Percentiles rank a stretch among this genome's conserved stretches.
Conservation (phyloP, 2,113 vertebrate genomes). For the Arvicanthis niloticus region DNA sequence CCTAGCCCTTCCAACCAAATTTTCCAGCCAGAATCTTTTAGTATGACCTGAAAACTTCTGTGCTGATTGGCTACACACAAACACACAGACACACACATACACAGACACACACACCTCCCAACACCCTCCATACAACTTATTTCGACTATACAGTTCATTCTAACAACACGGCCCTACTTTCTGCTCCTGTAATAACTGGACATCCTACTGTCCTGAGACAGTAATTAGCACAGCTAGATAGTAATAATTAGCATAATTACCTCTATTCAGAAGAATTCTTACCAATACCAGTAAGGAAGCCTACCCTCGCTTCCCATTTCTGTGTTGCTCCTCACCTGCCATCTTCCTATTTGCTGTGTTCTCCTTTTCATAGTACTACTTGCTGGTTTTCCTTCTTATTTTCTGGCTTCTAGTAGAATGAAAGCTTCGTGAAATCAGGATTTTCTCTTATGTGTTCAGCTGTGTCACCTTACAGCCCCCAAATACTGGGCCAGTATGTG, state of each 20-base stretch:
- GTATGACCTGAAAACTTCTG: constrained; percentile 29
- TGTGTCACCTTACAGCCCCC: not conserved
- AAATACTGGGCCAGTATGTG: not conserved
- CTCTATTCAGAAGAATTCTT: constrained; percentile 46
- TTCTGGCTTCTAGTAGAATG: not conserved
- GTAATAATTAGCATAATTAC: not conserved
- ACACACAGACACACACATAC: not conserved
- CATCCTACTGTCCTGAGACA: not conserved
- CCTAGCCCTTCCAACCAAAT: not conserved
- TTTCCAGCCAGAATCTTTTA: constrained; percentile 32
- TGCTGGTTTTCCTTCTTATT: not conserved
- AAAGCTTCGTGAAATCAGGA: not conserved
- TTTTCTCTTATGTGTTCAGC: not conserved
- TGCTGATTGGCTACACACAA: not conserved
- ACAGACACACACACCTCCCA: not conserved
- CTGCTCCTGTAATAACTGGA: not conserved
- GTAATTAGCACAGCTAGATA: not conserved
- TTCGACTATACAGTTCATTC: constrained; percentile 35
- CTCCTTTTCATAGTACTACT: constrained; percentile 2
- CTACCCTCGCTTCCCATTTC: not conserved
- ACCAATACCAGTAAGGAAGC: not conserved
- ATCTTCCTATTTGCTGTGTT: not conserved
- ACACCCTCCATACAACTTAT: constrained; percentile 29
- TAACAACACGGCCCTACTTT: not conserved
- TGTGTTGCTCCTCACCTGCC: not conserved